A percentile compares a stretch with the other conserved stretches of the same genome.
Evolutionary conservation across 2,113 vertebrate genomes (phyloP).

Genomic region (Pelvicachromis taeniatus): DNA sequence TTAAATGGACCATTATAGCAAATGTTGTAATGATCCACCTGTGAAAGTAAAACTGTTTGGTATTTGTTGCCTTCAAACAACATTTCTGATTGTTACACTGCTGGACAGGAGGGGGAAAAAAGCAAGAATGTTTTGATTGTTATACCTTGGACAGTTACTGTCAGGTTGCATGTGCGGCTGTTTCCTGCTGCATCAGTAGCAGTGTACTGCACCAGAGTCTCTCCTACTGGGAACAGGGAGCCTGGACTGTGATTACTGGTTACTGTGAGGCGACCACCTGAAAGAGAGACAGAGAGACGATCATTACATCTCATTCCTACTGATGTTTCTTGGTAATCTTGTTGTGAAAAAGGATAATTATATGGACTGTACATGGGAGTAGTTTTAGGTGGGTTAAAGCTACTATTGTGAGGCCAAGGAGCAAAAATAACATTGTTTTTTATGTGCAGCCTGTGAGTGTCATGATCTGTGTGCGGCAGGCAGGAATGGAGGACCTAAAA

Average conservation of each 20-base stretch:
- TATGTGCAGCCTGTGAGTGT: not conserved
- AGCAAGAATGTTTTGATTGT: not conserved
- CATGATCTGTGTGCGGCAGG: too few species aligned
- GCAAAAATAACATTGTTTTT: not conserved
- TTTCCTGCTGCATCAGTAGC: slow-evolving; percentile 89
- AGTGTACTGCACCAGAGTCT: slow-evolving; percentile 83
- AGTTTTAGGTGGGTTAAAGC: not conserved
- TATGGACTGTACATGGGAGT: not conserved
- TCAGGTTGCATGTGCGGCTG: slow-evolving; percentile 88
- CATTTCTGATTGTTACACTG: too few species aligned
- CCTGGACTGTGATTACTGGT: slow-evolving; percentile 82
- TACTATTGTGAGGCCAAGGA: not conserved
- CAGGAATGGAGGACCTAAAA: too few species aligned
- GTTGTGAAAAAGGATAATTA: not conserved
- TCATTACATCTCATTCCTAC: not conserved
- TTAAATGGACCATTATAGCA: too few species aligned
- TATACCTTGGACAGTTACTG: slow-evolving; percentile 84
- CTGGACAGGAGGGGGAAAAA: too few species aligned
- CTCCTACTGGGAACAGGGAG: slow-evolving; percentile 83
- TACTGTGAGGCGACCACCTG: slow-evolving; percentile 79
- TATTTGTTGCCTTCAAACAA: too few species aligned
- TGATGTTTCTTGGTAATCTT: not conserved
- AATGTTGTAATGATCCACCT: too few species aligned
- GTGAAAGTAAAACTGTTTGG: too few species aligned
- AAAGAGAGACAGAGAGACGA: not conserved